Conservation (phyloP, 2,113 vertebrate species). For the Oceanites oceanicus region DNA sequence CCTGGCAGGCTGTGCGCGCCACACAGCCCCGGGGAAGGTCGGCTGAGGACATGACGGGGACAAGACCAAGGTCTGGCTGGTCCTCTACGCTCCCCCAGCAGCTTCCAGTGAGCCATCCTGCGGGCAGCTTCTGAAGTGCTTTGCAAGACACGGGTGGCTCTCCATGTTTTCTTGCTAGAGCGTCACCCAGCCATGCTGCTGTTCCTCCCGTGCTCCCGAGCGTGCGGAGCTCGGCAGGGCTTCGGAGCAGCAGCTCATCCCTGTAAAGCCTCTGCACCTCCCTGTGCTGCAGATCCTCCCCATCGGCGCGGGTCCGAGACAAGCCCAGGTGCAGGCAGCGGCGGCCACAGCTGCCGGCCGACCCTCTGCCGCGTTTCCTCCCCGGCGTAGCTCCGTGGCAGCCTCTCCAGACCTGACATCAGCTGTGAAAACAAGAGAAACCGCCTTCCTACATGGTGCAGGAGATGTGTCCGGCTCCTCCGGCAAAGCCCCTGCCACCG, state of each 20-base stretch:
- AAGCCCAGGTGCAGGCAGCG: background rate
- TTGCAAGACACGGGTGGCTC: background rate
- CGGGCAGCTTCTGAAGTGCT: background rate
- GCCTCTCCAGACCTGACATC: background rate
- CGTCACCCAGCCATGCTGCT: fast-evolving
- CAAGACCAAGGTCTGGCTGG: fast-evolving
- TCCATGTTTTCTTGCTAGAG: fast-evolving
- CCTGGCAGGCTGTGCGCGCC: fast-evolving
- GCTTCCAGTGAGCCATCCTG: fast-evolving
- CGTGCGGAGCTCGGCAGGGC: background rate
- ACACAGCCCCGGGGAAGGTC: no score
- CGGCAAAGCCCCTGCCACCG: background rate
- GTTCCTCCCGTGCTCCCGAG: fast-evolving
- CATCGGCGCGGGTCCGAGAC: fast-evolving
- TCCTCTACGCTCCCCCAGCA: background rate
- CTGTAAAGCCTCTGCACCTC: background rate
- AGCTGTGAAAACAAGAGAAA: slow-evolving; percentile 52
- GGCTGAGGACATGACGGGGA: background rate
- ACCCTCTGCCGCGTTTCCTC: background rate
- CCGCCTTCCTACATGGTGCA: background rate
- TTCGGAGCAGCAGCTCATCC: background rate
- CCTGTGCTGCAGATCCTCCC: background rate
- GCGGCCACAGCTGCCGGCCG: background rate
- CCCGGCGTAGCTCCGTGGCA: fast-evolving
- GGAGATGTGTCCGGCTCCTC: background rate